phyloP scores from a whole-genome alignment of 2,797 vertebrate genomes.

The Phrynocephalus guinanensis region DNA sequence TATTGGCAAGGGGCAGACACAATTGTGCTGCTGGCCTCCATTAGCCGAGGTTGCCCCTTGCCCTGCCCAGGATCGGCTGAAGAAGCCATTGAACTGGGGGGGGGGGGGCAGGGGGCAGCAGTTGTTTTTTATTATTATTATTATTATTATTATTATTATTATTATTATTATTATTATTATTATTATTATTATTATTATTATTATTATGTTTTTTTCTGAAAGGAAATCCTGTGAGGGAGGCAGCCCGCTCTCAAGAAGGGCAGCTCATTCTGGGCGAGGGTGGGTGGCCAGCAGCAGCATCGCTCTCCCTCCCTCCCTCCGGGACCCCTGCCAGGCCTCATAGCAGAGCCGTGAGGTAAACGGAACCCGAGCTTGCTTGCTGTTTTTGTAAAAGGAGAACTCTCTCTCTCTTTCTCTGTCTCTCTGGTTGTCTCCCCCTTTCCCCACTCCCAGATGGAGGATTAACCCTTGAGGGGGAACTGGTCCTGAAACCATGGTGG shows the following conservation, averaged over 20 bases:
- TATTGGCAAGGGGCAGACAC: neutral
- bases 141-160: too few relatives aligned
- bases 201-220: too few relatives aligned
- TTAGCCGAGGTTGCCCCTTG: neutral
- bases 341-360: conserved; percentile 81
- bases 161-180: too few relatives aligned
- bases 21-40: neutral
- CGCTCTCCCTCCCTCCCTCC: neutral
- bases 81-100: too few relatives aligned
- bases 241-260: neutral
- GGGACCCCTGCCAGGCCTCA: conserved; percentile 78
- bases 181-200: too few relatives aligned
- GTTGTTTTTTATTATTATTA: too few relatives aligned
- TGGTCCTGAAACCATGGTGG: too few relatives aligned
- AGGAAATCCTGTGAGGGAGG: neutral
- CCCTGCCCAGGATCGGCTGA: neutral
- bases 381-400: conserved; percentile 28
- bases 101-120: too few relatives aligned
- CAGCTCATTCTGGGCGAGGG: neutral
- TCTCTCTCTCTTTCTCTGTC: neutral
- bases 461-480: conserved; percentile 61
- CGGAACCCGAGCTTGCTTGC: conserved; percentile 68
- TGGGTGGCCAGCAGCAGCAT: too few relatives aligned
- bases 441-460: neutral
- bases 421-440: too few relatives aligned